Percentiles rank a stretch among this genome's conserved stretches.
Conservation (phyloP, 2,113 vertebrate genomes). For the Cyphotilapia sp. region DNA sequence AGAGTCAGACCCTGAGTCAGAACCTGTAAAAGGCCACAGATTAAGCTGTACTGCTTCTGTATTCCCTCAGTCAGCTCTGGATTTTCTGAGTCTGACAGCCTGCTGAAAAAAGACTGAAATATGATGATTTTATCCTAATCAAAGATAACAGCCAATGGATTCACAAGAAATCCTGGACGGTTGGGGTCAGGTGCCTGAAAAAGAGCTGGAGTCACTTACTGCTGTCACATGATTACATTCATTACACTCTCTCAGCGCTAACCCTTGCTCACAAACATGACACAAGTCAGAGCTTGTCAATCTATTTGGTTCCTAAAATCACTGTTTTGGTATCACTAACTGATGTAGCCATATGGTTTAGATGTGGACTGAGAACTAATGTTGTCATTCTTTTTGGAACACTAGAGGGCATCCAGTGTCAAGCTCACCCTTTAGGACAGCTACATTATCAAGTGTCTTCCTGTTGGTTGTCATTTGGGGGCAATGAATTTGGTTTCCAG, state of each 20-base stretch:
- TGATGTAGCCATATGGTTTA: not conserved
- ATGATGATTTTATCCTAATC: not conserved
- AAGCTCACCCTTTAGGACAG: rapidly evolving
- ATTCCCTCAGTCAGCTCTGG: not conserved
- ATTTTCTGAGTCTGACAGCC: rapidly evolving
- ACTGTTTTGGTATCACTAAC: not conserved
- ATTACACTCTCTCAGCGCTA: rapidly evolving
- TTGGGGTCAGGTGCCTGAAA: not conserved
- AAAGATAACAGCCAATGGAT: not conserved
- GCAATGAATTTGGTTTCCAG: not conserved
- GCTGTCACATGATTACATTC: not conserved
- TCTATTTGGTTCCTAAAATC: not conserved
- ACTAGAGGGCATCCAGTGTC: not conserved
- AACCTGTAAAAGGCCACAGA: not conserved
- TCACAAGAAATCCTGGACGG: not conserved
- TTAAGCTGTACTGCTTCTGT: not conserved
- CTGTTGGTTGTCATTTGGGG: not conserved
- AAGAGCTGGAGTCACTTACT: not conserved
- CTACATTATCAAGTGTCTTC: rapidly evolving
- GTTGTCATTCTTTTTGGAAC: not conserved
- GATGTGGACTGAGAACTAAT: rapidly evolving
- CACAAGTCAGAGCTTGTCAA: not conserved
- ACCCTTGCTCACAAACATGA: not conserved
- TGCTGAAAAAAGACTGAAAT: not conserved
- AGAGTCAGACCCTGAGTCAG: not conserved